Percentiles rank a stretch among this genome's conserved stretches.
Conservation (phyloP, 1,140 invertebrate genomes). For the Galleria mellonella region DNA sequence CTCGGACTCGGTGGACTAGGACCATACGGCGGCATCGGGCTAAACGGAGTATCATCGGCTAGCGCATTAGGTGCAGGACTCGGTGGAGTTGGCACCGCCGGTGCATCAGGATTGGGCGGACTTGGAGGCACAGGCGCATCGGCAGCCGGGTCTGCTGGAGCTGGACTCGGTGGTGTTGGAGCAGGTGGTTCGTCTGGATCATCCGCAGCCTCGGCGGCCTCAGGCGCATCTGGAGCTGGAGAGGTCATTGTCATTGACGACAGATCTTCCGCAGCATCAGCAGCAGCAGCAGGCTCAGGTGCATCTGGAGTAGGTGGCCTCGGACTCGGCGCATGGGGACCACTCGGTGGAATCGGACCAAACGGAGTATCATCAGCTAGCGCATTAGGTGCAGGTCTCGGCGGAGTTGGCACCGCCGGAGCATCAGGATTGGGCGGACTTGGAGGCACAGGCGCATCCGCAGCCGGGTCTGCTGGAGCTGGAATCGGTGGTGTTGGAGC, state of each 20-base stretch:
- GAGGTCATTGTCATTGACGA: background rate
- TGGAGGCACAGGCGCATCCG: constrained; percentile 9
- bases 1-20: background rate
- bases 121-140: background rate
- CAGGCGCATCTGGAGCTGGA: background rate
- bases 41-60: background rate
- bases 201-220: background rate
- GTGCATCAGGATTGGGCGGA: constrained; percentile 1
- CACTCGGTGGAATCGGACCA: constrained; percentile 3
- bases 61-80: background rate
- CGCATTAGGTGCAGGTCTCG: too few relatives aligned
- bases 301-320: background rate
- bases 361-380: constrained; percentile 2
- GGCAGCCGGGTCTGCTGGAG: background rate
- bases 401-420: too few relatives aligned
- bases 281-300: background rate
- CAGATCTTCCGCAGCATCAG: background rate
- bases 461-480: constrained; percentile 2
- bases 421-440: background rate
- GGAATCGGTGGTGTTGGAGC: background rate
- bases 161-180: background rate
- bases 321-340: constrained; percentile 7
- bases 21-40: background rate
- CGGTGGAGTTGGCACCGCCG: background rate
- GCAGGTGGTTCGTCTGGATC: background rate